These are phyloP conservation scores for Dasypogon diadema DNA, from an alignment of 2,888 invertebrate genomes.

Conservation along the genomic window DNA sequence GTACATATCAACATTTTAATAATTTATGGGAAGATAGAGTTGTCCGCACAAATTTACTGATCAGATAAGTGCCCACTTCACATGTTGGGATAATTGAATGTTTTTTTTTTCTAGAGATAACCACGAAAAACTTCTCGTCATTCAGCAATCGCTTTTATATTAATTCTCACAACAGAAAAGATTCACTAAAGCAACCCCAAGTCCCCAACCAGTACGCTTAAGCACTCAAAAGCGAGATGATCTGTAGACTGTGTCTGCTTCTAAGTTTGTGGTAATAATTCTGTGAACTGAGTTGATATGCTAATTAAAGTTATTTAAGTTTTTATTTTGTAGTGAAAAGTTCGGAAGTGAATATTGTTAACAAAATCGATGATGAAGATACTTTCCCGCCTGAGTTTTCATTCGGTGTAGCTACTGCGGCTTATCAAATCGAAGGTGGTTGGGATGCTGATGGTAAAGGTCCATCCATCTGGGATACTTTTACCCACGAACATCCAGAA, in stretches of 20 bases:
- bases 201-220: neutral
- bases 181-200: no score
- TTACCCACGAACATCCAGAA: conserved; percentile 63
- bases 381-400: conserved; percentile 60
- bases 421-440: conserved; percentile 63
- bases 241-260: neutral
- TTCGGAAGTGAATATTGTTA: neutral
- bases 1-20: neutral
- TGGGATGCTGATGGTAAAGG: conserved; percentile 68
- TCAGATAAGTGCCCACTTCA: no score
- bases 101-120: no score
- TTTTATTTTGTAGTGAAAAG: neutral
- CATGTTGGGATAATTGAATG: no score
- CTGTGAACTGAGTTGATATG: neutral
- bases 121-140: no score
- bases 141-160: no score
- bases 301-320: neutral
- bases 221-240: neutral
- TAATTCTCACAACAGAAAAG: no score
- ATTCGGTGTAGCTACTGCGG: conserved; percentile 62
- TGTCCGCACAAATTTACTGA: no score
- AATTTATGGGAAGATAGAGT: no score
- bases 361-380: conserved; percentile 54
- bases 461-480: conserved; percentile 71
- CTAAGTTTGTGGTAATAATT: conserved; percentile 9